These are phyloP conservation scores for Cancer borealis DNA, from an alignment of 2,888 invertebrate genomes.

Conservation along the genomic window DNA sequence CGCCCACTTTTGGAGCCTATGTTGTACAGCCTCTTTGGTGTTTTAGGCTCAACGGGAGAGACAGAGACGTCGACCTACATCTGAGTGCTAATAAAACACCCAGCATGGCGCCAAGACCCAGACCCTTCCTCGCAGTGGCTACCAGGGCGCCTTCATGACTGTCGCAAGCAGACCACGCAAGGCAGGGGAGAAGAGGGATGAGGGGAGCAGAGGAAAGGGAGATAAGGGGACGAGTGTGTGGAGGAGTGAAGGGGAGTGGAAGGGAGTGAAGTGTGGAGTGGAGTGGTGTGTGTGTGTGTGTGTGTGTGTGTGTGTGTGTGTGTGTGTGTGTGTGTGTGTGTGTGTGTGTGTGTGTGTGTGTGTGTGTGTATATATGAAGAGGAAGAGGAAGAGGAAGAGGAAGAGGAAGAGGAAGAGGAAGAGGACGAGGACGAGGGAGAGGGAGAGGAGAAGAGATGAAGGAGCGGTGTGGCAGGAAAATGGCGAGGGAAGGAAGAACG, in stretches of 20 bases:
- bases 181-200: not conserved
- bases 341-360: constrained; percentile 31
- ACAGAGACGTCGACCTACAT: not conserved
- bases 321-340: constrained; percentile 22
- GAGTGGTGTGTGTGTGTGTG: not conserved
- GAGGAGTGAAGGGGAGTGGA: not conserved
- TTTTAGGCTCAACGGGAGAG: not conserved
- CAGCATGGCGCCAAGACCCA: not conserved
- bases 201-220: not conserved
- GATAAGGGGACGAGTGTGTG: not conserved
- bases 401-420: not conserved
- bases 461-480: not conserved
- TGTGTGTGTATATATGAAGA: not conserved
- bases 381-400: not conserved
- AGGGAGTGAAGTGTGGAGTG: not conserved
- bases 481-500: not conserved
- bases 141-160: not conserved
- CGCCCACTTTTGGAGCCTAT: no score
- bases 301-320: not conserved
- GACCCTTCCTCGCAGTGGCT: not conserved
- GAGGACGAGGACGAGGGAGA: not conserved
- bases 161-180: not conserved
- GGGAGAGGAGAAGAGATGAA: no score
- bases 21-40: no score
- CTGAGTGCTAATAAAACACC: not conserved